A percentile compares a stretch with the other conserved stretches of the same genome.
Conservation (phyloP, 92 coral and sea anemone species). For the Epizoanthus fatuus region DNA sequence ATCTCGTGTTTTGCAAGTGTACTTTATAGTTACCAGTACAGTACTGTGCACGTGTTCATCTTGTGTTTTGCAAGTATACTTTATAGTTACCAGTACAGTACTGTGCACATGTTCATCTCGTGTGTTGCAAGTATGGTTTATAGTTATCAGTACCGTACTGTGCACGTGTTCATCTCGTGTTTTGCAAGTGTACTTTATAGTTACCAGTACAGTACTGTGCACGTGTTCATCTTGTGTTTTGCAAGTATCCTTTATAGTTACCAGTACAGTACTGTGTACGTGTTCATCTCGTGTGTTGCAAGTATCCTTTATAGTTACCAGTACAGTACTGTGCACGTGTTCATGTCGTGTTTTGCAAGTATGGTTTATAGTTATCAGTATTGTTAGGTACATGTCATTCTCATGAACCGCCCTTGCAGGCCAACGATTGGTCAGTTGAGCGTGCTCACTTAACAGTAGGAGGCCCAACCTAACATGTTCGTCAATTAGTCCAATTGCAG, state of each 20-base stretch:
- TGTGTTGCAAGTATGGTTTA: conserved; percentile 78
- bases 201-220: conserved; percentile 17
- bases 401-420: conserved; percentile 67
- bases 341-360: conserved; percentile 79
- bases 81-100: neutral
- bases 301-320: conserved; percentile 69
- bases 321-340: conserved; percentile 70
- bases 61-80: conserved; percentile 86
- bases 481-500: too few species aligned
- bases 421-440: conserved; percentile 36
- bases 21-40: conserved; percentile 41
- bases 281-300: conserved; percentile 70
- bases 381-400: conserved; percentile 62
- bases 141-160: conserved; percentile 22
- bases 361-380: conserved; percentile 61
- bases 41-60: conserved; percentile 71
- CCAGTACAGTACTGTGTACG: conserved; percentile 29
- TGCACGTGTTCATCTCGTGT: conserved; percentile 83
- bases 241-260: conserved; percentile 78
- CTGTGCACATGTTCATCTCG: conserved; percentile 55
- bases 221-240: conserved; percentile 79
- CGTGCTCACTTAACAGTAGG: conserved; percentile 49
- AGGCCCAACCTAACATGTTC: too few species aligned
- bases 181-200: conserved; percentile 80
- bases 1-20: conserved; percentile 82